These are phyloP conservation scores for Hycleus cichorii DNA, from an alignment of 1,140 invertebrate genomes.

Conservation along the genomic window DNA sequence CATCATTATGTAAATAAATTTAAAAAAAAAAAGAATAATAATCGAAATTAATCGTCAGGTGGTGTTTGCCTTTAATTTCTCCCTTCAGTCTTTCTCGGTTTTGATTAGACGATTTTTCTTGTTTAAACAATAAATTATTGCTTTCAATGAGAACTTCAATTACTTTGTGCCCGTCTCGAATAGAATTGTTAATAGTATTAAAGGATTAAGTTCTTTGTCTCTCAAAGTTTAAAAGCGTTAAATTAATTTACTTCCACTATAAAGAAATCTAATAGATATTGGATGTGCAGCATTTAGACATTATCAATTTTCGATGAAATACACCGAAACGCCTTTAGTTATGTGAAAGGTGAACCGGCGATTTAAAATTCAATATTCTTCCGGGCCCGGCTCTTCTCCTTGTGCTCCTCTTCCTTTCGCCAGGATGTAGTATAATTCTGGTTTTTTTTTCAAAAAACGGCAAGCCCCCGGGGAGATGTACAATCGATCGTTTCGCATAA, in stretches of 20 bases:
- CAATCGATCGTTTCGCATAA: slow-evolving; percentile 20
- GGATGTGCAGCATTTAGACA: too few species aligned
- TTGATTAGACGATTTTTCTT: too few species aligned
- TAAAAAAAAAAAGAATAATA: slow-evolving; percentile 12
- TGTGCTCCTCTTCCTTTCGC: too few species aligned
- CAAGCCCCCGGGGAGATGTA: slow-evolving; percentile 19
- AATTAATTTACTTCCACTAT: slow-evolving; percentile 10
- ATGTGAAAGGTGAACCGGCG: neutral
- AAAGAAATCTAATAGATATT: slow-evolving; percentile 1
- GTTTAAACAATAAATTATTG: slow-evolving; percentile 12
- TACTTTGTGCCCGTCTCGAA: slow-evolving; percentile 9
- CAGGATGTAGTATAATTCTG: slow-evolving; percentile 11
- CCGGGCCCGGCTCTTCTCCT: neutral
- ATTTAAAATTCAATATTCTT: slow-evolving; percentile 13
- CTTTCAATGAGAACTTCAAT: slow-evolving; percentile 14
- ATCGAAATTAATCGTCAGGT: neutral
- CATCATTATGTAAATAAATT: slow-evolving; percentile 17
- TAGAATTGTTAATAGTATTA: slow-evolving; percentile 14
- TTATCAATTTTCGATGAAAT: too few species aligned
- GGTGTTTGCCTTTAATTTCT: neutral
- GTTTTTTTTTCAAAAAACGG: slow-evolving; percentile 2
- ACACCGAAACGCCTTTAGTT: neutral
- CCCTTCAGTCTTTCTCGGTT: neutral
- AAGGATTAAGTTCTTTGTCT: slow-evolving; percentile 13
- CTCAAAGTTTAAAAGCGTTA: slow-evolving; percentile 10